phyloP scores from a whole-genome alignment of 2,113 vertebrate genomes.

The Neodon shergylaensis region DNA sequence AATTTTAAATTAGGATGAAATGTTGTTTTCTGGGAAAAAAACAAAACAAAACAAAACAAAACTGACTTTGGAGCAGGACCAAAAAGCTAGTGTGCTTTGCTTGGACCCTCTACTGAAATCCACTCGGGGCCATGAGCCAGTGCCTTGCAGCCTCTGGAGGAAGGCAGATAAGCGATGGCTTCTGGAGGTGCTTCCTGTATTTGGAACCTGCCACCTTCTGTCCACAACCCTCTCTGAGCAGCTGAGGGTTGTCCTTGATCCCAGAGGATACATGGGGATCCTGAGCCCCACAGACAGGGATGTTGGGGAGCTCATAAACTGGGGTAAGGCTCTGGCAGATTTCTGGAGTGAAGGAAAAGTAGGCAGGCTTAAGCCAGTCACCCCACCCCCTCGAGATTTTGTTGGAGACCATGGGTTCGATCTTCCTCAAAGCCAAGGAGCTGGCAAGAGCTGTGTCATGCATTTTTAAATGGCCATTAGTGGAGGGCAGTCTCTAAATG shows the following conservation, averaged over 20 bases:
- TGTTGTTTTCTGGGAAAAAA: neutral
- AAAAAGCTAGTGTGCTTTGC: neutral
- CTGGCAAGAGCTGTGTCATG: neutral
- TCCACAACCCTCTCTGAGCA: neutral
- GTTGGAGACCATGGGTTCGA: neutral
- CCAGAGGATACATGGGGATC: rapidly evolving
- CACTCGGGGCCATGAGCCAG: neutral
- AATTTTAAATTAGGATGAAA: neutral
- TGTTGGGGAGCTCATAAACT: neutral
- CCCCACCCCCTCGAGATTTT: neutral
- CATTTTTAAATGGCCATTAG: constrained; percentile 65
- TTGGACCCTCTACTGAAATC: rapidly evolving
- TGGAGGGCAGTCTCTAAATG: constrained; percentile 12
- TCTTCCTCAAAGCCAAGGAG: neutral
- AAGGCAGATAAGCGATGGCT: neutral
- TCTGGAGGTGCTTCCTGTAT: neutral
- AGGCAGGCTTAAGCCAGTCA: neutral
- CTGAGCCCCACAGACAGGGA: neutral
- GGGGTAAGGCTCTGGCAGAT: neutral
- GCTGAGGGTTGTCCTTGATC: rapidly evolving
- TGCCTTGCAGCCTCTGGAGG: neutral
- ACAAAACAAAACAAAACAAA: no score
- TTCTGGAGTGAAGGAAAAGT: neutral
- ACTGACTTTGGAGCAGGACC: neutral
- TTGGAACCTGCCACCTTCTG: neutral